Evolutionary conservation across 2,113 vertebrate species (phyloP).

Genomic region (Axis porcinus): DNA sequence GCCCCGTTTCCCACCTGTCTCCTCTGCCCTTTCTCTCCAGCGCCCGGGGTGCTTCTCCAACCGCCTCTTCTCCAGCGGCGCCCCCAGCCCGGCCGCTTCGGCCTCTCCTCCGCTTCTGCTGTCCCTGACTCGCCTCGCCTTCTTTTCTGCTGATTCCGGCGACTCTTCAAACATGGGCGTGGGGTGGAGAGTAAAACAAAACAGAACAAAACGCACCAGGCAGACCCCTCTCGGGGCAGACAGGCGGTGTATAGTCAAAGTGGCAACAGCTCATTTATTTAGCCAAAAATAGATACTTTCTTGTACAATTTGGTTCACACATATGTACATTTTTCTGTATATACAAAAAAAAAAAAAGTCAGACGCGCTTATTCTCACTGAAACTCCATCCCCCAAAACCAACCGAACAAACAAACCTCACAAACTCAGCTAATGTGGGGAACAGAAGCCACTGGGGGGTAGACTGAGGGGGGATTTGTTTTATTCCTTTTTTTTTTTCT

Average conservation of each 20-base stretch:
- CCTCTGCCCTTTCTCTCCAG: neutral
- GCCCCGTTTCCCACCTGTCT: neutral
- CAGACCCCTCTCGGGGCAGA: neutral
- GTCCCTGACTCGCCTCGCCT: too few relatives aligned
- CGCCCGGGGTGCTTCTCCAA: neutral
- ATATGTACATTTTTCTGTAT: constrained; percentile 99
- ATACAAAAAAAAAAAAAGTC: constrained; percentile 95
- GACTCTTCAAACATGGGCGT: neutral
- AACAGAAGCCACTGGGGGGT: constrained; percentile 85
- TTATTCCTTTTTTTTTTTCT: constrained; percentile 55
- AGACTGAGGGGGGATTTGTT: neutral
- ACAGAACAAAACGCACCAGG: neutral
- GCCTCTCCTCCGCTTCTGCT: neutral
- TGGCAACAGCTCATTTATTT: constrained; percentile 99
- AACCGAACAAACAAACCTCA: constrained; percentile 74
- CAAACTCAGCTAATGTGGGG: constrained; percentile 89
- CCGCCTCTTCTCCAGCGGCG: neutral
- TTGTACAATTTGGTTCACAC: constrained; percentile 99
- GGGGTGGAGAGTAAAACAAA: neutral
- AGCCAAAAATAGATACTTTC: constrained; percentile 99
- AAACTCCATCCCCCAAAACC: constrained; percentile 82
- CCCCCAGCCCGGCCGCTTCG: neutral
- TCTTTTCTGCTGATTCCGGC: neutral
- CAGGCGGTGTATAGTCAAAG: constrained; percentile 83
- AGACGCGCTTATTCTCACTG: constrained; percentile 90